Evolutionary conservation across 2,113 vertebrate genomes (phyloP).

Genomic region (Pogonocichla stellata): DNA sequence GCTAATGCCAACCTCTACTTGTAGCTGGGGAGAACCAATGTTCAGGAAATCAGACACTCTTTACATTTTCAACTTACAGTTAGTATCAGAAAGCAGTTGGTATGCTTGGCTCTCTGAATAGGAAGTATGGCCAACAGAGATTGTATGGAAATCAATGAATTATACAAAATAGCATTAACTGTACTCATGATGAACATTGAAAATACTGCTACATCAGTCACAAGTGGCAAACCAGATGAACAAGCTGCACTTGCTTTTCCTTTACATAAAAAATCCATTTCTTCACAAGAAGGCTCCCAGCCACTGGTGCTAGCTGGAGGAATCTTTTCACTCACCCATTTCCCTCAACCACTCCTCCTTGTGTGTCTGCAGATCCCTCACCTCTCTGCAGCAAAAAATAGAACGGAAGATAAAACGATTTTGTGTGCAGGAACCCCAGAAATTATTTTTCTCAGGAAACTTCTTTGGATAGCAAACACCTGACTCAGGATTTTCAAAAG

Average conservation of each 20-base stretch:
- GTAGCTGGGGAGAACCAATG: background rate
- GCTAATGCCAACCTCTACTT: background rate
- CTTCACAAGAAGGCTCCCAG: background rate
- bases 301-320: background rate
- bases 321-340: background rate
- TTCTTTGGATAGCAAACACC: background rate
- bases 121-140: background rate
- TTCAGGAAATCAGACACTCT: background rate
- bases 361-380: background rate
- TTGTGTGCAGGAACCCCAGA: background rate
- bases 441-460: background rate
- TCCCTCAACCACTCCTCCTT: background rate
- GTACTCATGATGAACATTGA: background rate
- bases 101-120: background rate
- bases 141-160: background rate
- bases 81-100: background rate
- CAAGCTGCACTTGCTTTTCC: background rate
- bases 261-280: background rate
- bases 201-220: background rate
- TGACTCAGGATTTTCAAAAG: conserved; percentile 47
- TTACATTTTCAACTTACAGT: background rate
- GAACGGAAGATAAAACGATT: background rate
- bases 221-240: background rate
- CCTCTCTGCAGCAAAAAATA: background rate
- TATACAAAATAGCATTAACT: conserved; percentile 32